A percentile compares a stretch with the other conserved stretches of the same genome.
Conservation (phyloP, 2,888 invertebrate species). For the Xylophagus ater region DNA sequence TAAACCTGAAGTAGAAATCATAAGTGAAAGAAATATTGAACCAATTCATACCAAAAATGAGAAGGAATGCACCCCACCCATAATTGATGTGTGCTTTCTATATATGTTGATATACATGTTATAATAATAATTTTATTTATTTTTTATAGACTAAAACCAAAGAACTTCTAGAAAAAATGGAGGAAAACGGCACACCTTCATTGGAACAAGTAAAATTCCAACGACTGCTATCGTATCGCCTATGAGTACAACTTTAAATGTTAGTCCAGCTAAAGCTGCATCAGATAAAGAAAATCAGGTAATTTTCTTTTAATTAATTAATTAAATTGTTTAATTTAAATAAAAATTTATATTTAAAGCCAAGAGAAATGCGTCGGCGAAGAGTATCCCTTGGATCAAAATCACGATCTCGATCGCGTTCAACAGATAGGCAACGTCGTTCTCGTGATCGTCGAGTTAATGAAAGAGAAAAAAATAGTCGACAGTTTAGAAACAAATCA, state of each 20-base stretch:
- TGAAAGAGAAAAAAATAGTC: constrained; percentile 38
- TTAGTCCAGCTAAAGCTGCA: constrained; percentile 24
- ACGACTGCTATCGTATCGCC: too few species aligned
- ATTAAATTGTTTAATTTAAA: too few species aligned
- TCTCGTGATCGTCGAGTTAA: constrained; percentile 43
- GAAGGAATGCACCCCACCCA: constrained; percentile 29
- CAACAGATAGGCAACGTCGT: constrained; percentile 46
- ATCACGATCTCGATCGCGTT: constrained; percentile 47
- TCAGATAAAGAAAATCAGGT: constrained; percentile 36
- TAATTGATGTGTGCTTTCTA: too few species aligned
- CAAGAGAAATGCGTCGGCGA: constrained; percentile 34
- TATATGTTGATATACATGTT: too few species aligned
- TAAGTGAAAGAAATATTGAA: background rate
- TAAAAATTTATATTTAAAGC: too few species aligned
- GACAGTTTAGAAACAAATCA: constrained; percentile 60
- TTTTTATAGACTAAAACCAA: constrained; percentile 35
- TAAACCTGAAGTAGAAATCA: background rate
- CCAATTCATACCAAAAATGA: constrained; percentile 14
- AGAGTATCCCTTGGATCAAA: constrained; percentile 38
- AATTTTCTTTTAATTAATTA: background rate
- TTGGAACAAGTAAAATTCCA: too few species aligned
- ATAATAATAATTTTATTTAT: constrained; percentile 15
- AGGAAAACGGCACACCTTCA: constrained; percentile 15
- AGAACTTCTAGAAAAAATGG: constrained; percentile 26
- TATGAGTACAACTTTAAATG: constrained; percentile 10